Conservation (phyloP, 30 jellyfish, hydroid and myxozoan genomes). For the Pelagia noctiluca region DNA sequence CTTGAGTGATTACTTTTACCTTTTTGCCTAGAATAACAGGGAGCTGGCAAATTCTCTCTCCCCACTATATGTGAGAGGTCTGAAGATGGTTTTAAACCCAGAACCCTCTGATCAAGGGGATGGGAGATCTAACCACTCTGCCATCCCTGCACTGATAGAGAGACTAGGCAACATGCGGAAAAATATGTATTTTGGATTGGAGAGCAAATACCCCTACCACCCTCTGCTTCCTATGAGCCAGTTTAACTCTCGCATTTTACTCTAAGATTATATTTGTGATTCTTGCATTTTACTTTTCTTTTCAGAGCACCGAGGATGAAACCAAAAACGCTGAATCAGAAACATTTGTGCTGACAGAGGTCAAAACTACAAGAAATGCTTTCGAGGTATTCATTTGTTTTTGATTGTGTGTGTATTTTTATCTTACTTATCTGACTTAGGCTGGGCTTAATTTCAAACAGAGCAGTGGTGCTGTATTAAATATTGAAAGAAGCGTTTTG, state of each 20-base stretch:
- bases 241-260: background rate
- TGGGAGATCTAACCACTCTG: no score
- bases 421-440: background rate
- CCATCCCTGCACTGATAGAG: background rate
- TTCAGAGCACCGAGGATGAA: background rate
- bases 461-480: background rate
- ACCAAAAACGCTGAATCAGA: background rate
- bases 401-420: background rate
- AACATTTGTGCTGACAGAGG: slow-evolving; percentile 16
- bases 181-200: background rate
- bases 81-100: no score
- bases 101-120: no score
- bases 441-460: no score
- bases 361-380: slow-evolving; percentile 19
- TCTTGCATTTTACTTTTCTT: background rate
- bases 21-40: no score
- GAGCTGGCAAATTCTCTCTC: no score
- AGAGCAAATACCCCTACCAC: background rate
- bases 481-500: background rate
- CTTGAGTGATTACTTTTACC: no score
- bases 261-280: background rate
- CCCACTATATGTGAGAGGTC: no score
- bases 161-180: background rate
- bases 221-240: background rate
- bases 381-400: background rate